Conservation (phyloP, 2,113 vertebrate genomes). For the Girardinichthys multiradiatus region DNA sequence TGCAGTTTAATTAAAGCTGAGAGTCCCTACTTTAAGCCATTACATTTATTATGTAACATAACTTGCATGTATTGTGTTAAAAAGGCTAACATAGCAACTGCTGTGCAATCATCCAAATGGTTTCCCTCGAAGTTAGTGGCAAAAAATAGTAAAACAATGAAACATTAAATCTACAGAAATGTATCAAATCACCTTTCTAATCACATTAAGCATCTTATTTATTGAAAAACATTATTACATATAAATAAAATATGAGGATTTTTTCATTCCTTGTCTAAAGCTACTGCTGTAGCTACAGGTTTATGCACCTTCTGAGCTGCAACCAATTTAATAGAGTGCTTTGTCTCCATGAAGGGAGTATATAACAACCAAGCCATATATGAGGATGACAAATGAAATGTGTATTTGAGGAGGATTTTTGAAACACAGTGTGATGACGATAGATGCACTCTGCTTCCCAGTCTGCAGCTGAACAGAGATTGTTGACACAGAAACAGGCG, state of each 20-base stretch:
- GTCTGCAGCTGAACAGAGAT: slow-evolving; percentile 54
- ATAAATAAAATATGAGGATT: slow-evolving; percentile 29
- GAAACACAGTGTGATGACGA: slow-evolving; percentile 49
- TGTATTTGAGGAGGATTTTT: slow-evolving; percentile 47
- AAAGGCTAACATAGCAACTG: neutral
- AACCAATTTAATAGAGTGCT: slow-evolving; percentile 19
- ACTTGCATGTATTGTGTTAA: neutral
- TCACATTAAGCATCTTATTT: slow-evolving; percentile 1
- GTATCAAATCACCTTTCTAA: neutral
- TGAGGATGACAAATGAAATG: slow-evolving; percentile 43
- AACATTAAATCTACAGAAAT: slow-evolving; percentile 13
- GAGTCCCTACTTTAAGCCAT: neutral
- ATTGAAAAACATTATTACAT: slow-evolving; percentile 13
- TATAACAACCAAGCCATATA: slow-evolving; percentile 14
- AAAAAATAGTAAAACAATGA: neutral
- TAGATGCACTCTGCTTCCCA: slow-evolving; percentile 45
- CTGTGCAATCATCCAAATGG: neutral
- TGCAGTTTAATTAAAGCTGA: neutral
- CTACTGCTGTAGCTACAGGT: slow-evolving; percentile 24
- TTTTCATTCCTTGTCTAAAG: slow-evolving; percentile 39
- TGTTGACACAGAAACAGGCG: slow-evolving; percentile 63
- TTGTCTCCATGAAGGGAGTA: slow-evolving; percentile 9
- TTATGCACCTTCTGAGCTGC: slow-evolving; percentile 31
- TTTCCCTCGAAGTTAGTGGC: neutral
- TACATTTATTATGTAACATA: neutral